phyloP scores from a whole-genome alignment of 1,140 invertebrate genomes.

The Drosophila hydei region DNA sequence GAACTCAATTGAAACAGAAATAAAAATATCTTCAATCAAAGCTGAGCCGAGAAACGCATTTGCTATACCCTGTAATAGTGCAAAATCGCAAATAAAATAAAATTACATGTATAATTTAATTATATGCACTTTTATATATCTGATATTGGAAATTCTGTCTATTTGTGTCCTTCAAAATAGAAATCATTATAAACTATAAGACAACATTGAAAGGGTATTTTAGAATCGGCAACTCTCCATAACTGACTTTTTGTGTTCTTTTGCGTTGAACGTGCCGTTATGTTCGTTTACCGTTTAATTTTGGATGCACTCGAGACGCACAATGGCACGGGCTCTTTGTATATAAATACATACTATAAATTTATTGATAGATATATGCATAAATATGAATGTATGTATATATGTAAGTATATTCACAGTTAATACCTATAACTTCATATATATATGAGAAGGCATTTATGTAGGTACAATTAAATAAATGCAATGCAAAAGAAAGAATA shows the following conservation, averaged over 20 bases:
- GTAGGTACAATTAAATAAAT: too few relatives aligned
- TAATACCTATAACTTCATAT: not conserved
- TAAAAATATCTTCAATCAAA: slow-evolving; percentile 75
- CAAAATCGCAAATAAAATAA: not conserved
- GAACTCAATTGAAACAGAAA: slow-evolving; percentile 72
- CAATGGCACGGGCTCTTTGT: slow-evolving; percentile 17
- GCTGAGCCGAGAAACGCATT: slow-evolving; percentile 30
- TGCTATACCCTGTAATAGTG: slow-evolving; percentile 22
- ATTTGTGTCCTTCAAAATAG: too few relatives aligned
- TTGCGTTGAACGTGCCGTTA: slow-evolving; percentile 32
- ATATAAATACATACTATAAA: slow-evolving; percentile 1
- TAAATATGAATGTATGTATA: not conserved
- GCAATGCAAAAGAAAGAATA: too few relatives aligned
- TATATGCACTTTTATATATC: too few relatives aligned
- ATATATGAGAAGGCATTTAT: not conserved
- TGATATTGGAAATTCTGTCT: too few relatives aligned
- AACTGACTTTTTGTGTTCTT: slow-evolving; percentile 2
- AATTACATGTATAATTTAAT: too few relatives aligned
- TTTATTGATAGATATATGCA: not conserved
- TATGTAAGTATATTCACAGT: not conserved
- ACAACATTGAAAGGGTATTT: too few relatives aligned
- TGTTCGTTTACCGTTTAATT: slow-evolving; percentile 30
- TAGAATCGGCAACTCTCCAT: too few relatives aligned
- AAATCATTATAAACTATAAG: too few relatives aligned
- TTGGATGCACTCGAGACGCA: slow-evolving; percentile 39